phyloP scores from a whole-genome alignment of 2,888 invertebrate genomes.

The Agriotes lineatus region DNA sequence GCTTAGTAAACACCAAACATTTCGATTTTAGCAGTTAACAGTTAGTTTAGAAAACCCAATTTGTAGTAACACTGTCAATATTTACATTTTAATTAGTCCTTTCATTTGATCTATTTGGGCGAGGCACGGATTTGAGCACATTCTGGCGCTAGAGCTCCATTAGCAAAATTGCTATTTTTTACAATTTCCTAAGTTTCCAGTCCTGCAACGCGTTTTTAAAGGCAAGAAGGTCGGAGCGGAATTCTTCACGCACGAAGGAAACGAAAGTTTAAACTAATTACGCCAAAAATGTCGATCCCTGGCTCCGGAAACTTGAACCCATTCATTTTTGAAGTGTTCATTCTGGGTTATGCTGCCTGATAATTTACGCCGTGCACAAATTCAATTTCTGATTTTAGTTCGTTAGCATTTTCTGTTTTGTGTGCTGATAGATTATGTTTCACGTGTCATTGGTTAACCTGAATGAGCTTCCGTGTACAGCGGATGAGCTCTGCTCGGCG shows the following conservation, averaged over 20 bases:
- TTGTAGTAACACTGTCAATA: too few relatives aligned
- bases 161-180: too few relatives aligned
- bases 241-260: slow-evolving; percentile 7
- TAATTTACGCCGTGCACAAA: slow-evolving; percentile 39
- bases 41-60: too few relatives aligned
- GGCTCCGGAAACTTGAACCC: not conserved
- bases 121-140: too few relatives aligned
- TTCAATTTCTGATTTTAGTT: slow-evolving; percentile 36
- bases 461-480: slow-evolving; percentile 41
- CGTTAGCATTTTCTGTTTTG: slow-evolving; percentile 45
- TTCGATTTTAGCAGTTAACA: too few relatives aligned
- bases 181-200: too few relatives aligned
- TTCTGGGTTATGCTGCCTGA: slow-evolving; percentile 13
- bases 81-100: too few relatives aligned
- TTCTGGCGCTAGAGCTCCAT: too few relatives aligned
- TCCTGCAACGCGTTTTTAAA: too few relatives aligned
- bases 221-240: too few relatives aligned
- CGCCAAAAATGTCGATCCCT: slow-evolving; percentile 6
- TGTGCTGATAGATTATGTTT: slow-evolving; percentile 49
- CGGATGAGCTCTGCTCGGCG: slow-evolving; percentile 38
- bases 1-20: too few relatives aligned
- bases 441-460: slow-evolving; percentile 51
- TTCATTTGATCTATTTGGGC: too few relatives aligned
- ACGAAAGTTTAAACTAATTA: slow-evolving; percentile 26
- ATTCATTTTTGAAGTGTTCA: slow-evolving; percentile 11